Evolutionary conservation across 2,888 invertebrate genomes (phyloP).

Genomic region (Oscheius onirici): DNA sequence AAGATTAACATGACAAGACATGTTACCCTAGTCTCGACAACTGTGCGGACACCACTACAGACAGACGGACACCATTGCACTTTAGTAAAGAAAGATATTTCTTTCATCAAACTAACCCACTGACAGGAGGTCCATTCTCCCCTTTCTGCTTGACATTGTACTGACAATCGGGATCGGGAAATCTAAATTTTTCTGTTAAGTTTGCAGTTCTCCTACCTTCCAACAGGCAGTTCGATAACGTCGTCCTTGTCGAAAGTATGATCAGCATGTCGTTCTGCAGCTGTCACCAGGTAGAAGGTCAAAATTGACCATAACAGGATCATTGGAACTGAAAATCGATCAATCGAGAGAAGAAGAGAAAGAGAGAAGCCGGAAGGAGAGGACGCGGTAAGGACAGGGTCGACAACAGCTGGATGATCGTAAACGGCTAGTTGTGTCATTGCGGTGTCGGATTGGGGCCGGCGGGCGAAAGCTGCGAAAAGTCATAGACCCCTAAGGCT

Average conservation of each 20-base stretch:
- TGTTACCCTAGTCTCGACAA: too few species aligned
- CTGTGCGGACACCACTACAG: too few species aligned
- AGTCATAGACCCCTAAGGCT: too few species aligned
- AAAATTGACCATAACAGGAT: background rate
- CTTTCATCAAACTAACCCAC: slow-evolving; percentile 23
- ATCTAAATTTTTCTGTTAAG: slow-evolving; percentile 35
- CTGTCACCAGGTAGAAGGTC: background rate
- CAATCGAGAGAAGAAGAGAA: background rate
- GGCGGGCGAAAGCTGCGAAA: slow-evolving; percentile 17
- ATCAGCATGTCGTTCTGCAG: slow-evolving; percentile 15
- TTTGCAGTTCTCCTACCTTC: slow-evolving; percentile 43
- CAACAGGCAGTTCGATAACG: slow-evolving; percentile 64
- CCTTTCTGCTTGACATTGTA: slow-evolving; percentile 59
- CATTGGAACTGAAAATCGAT: background rate
- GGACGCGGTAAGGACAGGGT: background rate
- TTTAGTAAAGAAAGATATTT: background rate
- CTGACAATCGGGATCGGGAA: slow-evolving; percentile 64
- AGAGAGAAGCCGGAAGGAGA: background rate
- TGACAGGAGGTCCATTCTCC: slow-evolving; percentile 25
- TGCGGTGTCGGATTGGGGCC: slow-evolving; percentile 27
- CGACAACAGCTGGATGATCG: slow-evolving; percentile 24
- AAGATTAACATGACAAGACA: too few species aligned
- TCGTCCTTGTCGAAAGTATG: slow-evolving; percentile 45
- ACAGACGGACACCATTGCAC: too few species aligned
- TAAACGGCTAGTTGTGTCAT: slow-evolving; percentile 33